Evolutionary conservation across 2,113 vertebrate species (phyloP).

Genomic region (Lates calcarifer): DNA sequence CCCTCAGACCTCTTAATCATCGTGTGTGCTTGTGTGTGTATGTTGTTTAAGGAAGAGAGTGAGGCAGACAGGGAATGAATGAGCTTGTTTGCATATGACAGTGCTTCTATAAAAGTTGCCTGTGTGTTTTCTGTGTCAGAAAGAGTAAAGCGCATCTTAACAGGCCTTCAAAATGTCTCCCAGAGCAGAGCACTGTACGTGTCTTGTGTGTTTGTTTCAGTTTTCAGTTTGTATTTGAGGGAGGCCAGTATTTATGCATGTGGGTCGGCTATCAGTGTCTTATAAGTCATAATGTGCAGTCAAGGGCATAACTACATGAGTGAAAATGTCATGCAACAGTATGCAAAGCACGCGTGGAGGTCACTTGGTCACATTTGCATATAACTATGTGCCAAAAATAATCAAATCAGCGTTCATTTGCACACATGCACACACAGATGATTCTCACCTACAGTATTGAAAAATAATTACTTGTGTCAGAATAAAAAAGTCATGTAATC

Average conservation of each 20-base stretch:
- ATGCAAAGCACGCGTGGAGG: constrained; percentile 57
- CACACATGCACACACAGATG: constrained; percentile 17
- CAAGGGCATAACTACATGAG: constrained; percentile 70
- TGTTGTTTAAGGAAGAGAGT: constrained; percentile 57
- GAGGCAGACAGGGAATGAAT: constrained; percentile 71
- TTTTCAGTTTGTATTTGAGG: constrained; percentile 36
- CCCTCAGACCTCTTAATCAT: constrained; percentile 78
- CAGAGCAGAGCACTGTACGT: constrained; percentile 28
- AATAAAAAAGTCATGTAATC: not conserved
- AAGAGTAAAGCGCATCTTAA: constrained; percentile 57
- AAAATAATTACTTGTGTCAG: constrained; percentile 5
- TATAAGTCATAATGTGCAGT: constrained; percentile 68
- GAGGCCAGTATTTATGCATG: constrained; percentile 37
- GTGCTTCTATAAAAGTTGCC: constrained; percentile 66
- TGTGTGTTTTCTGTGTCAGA: constrained; percentile 67
- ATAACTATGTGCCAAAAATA: constrained; percentile 56
- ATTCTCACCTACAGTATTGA: not conserved
- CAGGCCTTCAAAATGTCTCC: constrained; percentile 51
- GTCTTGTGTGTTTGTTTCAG: constrained; percentile 19
- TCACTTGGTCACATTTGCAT: constrained; percentile 69
- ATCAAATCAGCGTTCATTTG: constrained; percentile 50
- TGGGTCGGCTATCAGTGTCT: constrained; percentile 38
- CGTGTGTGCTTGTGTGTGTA: constrained; percentile 41
- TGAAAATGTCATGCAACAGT: constrained; percentile 68
- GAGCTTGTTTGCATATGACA: constrained; percentile 71